Evolutionary conservation across 2,888 invertebrate genomes (phyloP).

Genomic region (Taenaris catops): DNA sequence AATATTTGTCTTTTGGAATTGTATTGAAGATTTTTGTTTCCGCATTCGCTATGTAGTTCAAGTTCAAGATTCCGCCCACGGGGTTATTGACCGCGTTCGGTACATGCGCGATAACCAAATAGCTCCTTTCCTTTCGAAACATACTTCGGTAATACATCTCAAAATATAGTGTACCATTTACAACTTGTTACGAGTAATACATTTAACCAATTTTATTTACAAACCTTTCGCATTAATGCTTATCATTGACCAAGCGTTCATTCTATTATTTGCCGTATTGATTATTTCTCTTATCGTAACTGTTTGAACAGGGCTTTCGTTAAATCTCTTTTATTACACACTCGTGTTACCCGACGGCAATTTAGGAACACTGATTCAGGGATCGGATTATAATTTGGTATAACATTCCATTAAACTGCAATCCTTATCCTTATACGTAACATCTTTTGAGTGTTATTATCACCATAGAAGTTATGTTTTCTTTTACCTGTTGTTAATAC

Average conservation of each 20-base stretch:
- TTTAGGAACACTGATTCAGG: constrained; percentile 36
- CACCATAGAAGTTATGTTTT: too few species aligned
- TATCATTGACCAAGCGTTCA: too few species aligned
- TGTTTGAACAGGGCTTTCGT: constrained; percentile 51
- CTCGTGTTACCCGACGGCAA: constrained; percentile 36
- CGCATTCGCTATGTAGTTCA: constrained; percentile 54
- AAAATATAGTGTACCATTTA: too few species aligned
- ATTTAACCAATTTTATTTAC: too few species aligned
- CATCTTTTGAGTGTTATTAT: too few species aligned
- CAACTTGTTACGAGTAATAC: too few species aligned
- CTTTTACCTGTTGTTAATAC: too few species aligned
- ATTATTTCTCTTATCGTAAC: constrained; percentile 50
- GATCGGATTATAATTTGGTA: constrained; percentile 20
- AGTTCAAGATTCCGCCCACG: constrained; percentile 61
- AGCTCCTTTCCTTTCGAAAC: constrained; percentile 27
- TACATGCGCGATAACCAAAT: constrained; percentile 47
- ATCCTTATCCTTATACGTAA: too few species aligned
- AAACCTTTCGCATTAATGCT: background rate
- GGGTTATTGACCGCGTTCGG: constrained; percentile 62
- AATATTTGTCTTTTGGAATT: constrained; percentile 7
- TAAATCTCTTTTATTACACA: constrained; percentile 50
- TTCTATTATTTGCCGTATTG: constrained; percentile 33
- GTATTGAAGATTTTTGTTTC: constrained; percentile 29
- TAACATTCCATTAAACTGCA: too few species aligned
- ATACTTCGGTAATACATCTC: too few species aligned